Percentiles rank a stretch among this genome's conserved stretches.
Evolutionary conservation across 2,113 vertebrate genomes (phyloP).

Genomic region (Microcebus jonahi): DNA sequence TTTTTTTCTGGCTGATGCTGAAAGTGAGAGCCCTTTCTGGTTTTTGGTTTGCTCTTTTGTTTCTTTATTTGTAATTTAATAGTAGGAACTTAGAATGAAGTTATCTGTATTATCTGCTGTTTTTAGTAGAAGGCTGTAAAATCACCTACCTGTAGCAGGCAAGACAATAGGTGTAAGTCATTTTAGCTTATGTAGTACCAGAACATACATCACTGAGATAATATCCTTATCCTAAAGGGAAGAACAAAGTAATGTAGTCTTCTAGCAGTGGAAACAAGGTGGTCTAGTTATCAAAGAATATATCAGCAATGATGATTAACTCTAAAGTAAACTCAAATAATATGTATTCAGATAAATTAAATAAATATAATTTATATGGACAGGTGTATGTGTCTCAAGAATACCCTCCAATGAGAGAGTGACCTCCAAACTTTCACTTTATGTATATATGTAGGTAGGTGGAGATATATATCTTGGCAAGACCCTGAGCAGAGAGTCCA

Average conservation of each 20-base stretch:
- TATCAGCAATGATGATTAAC: not conserved
- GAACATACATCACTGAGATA: constrained; percentile 23
- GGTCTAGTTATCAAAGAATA: not conserved
- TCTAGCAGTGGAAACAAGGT: not conserved
- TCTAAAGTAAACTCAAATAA: not conserved
- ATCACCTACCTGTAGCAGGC: not conserved
- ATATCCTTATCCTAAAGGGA: not conserved
- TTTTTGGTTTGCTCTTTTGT: not conserved
- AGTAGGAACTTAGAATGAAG: not conserved
- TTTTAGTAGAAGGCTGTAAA: not conserved
- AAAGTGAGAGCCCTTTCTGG: not conserved
- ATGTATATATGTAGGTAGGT: not conserved
- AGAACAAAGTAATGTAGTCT: not conserved
- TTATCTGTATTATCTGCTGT: not conserved
- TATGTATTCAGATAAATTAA: not conserved
- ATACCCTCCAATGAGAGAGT: not conserved
- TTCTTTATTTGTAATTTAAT: not conserved
- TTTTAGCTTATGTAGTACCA: constrained; percentile 1
- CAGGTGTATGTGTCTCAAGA: not conserved
- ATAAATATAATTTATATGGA: not conserved
- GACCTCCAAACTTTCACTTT: not conserved
- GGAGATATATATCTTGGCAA: not conserved
- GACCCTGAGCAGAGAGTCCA: too few relatives aligned
- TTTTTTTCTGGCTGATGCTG: not conserved
- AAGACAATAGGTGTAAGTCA: not conserved